These are phyloP conservation scores for Leptarthrus brevirostris DNA, from an alignment of 2,888 invertebrate genomes.

Conservation along the genomic window DNA sequence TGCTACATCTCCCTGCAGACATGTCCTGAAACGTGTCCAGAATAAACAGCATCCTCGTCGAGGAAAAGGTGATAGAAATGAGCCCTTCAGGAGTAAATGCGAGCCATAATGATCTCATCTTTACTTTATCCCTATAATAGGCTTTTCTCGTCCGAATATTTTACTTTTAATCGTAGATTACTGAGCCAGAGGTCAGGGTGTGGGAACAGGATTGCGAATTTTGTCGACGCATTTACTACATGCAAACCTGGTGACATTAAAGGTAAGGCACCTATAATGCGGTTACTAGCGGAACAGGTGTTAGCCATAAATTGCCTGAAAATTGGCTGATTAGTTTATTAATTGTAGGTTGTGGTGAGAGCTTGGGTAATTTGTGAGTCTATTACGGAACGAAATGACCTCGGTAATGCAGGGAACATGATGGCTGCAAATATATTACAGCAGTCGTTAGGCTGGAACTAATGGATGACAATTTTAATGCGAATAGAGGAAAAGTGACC, in stretches of 20 bases:
- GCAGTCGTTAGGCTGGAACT: constrained; percentile 41
- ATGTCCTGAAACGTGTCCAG: constrained; percentile 29
- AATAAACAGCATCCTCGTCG: constrained; percentile 14
- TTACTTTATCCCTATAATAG: constrained; percentile 24
- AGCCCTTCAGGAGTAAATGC: constrained; percentile 1
- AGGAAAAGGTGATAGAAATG: background rate
- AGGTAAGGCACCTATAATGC: constrained; percentile 37
- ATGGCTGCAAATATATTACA: constrained; percentile 46
- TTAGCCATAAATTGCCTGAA: constrained; percentile 49
- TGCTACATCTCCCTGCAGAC: constrained; percentile 39
- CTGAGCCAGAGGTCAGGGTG: background rate
- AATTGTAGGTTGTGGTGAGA: constrained; percentile 49
- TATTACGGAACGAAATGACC: constrained; percentile 39
- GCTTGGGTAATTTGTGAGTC: constrained; percentile 44
- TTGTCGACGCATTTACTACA: background rate
- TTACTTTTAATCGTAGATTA: constrained; percentile 9
- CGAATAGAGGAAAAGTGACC: constrained; percentile 25
- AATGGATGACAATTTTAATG: constrained; percentile 46
- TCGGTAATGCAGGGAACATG: constrained; percentile 44
- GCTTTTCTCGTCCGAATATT: constrained; percentile 7
- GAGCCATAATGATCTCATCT: constrained; percentile 23
- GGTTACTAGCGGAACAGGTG: constrained; percentile 47
- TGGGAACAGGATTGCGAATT: background rate
- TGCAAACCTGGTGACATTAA: background rate
- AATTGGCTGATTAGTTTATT: constrained; percentile 52